A percentile compares a stretch with the other conserved stretches of the same genome.
Conservation (phyloP, 2,888 invertebrate species). For the Chaetoderma sp. region DNA sequence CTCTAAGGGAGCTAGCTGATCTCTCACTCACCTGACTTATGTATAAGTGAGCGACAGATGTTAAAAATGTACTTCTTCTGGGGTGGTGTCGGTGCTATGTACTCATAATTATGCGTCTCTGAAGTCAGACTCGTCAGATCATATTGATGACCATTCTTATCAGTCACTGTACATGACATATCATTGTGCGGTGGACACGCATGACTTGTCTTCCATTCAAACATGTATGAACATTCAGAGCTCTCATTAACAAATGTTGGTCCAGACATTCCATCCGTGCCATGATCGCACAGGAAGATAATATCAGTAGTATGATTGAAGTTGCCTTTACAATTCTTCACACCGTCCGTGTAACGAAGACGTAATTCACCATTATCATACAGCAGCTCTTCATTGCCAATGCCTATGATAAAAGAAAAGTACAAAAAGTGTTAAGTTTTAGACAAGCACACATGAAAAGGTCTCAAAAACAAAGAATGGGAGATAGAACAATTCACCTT, state of each 20-base stretch:
- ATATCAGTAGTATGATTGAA: conserved; percentile 55
- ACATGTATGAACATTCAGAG: conserved; percentile 52
- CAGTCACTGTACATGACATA: conserved; percentile 40
- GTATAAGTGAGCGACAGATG: conserved; percentile 57
- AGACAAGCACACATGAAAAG: background rate
- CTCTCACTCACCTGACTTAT: conserved; percentile 46
- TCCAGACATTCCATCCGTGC: conserved; percentile 40
- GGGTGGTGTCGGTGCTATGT: conserved; percentile 25
- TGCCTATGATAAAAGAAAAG: conserved; percentile 43
- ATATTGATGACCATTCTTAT: conserved; percentile 35
- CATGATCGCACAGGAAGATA: conserved; percentile 58
- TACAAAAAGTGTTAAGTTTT: background rate
- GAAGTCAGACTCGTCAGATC: conserved; percentile 48
- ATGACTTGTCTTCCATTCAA: conserved; percentile 54
- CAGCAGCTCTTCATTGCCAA: conserved; percentile 42
- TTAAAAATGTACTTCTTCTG: conserved; percentile 50
- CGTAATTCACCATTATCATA: conserved; percentile 64
- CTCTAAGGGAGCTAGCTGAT: background rate
- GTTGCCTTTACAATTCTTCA: conserved; percentile 44
- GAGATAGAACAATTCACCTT: background rate
- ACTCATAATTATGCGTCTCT: conserved; percentile 47
- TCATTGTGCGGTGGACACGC: conserved; percentile 53
- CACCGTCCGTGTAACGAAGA: conserved; percentile 59
- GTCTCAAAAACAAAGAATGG: background rate
- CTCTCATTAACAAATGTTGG: conserved; percentile 46